A percentile compares a stretch with the other conserved stretches of the same genome.
These are phyloP conservation scores for Euzophera pinguis DNA, from an alignment of 2,888 invertebrate species.

Conservation along the genomic window DNA sequence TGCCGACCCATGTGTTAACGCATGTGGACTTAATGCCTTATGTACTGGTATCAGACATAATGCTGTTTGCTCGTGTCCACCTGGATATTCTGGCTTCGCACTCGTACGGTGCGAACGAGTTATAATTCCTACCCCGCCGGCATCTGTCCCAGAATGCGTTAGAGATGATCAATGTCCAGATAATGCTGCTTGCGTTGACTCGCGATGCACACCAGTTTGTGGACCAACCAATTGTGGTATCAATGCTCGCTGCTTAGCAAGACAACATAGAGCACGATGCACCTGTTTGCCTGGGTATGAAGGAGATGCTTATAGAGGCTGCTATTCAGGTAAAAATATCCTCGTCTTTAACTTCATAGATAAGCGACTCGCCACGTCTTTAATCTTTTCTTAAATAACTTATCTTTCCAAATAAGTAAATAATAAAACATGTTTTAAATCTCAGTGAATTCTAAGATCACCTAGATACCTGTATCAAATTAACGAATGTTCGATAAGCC, in stretches of 20 bases:
- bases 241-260: conserved; percentile 88
- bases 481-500: no score
- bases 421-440: no score
- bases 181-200: conserved; percentile 89
- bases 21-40: conserved; percentile 91
- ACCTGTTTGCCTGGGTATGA: conserved; percentile 90
- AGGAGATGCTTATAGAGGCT: conserved; percentile 89
- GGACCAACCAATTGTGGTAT: conserved; percentile 85
- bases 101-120: conserved; percentile 84
- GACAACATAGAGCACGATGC: conserved; percentile 89
- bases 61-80: conserved; percentile 90
- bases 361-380: no score
- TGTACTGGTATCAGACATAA: conserved; percentile 87
- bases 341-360: no score
- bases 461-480: no score
- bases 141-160: conserved; percentile 86
- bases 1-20: conserved; percentile 88
- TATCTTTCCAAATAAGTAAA: no score
- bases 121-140: conserved; percentile 46
- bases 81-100: conserved; percentile 87
- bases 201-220: conserved; percentile 88
- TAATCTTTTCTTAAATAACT: no score
- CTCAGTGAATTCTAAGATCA: no score
- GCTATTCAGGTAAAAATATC: conserved; percentile 81
- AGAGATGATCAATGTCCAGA: conserved; percentile 89